Percentiles rank a stretch among this genome's conserved stretches.
Conservation (phyloP, 2,888 invertebrate genomes). For the Dynastes grantii region DNA sequence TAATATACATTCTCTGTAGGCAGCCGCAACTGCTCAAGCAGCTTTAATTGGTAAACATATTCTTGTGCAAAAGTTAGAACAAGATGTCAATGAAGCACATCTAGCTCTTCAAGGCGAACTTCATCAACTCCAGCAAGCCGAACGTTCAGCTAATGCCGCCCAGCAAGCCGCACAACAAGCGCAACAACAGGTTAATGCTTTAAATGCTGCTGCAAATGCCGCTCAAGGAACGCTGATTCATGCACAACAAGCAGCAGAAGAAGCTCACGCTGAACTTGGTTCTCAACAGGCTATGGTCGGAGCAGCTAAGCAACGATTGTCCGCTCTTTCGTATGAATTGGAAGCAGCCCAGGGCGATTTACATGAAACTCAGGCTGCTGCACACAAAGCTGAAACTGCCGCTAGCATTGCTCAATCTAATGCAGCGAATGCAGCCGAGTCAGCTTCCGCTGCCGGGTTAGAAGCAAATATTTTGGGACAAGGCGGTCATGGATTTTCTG, state of each 20-base stretch:
- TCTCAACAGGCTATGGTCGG: slow-evolving; percentile 84
- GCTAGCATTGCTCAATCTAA: slow-evolving; percentile 85
- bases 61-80: slow-evolving; percentile 75
- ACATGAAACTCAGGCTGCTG: slow-evolving; percentile 82
- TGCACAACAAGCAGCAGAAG: slow-evolving; percentile 82
- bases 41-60: slow-evolving; percentile 78
- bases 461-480: slow-evolving; percentile 28
- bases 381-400: slow-evolving; percentile 79
- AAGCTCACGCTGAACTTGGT: slow-evolving; percentile 83
- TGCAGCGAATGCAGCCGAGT: slow-evolving; percentile 78
- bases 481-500: slow-evolving; percentile 41
- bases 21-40: slow-evolving; percentile 79
- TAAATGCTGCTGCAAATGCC: slow-evolving; percentile 83
- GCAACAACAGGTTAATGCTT: slow-evolving; percentile 76
- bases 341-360: slow-evolving; percentile 82
- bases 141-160: slow-evolving; percentile 80
- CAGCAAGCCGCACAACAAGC: slow-evolving; percentile 79
- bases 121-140: slow-evolving; percentile 82
- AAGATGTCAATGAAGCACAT: slow-evolving; percentile 83
- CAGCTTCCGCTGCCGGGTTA: slow-evolving; percentile 41
- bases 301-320: slow-evolving; percentile 79
- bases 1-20: slow-evolving; percentile 65
- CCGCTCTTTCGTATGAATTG: slow-evolving; percentile 79
- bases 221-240: slow-evolving; percentile 85
- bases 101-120: slow-evolving; percentile 80